Percentiles rank a stretch among this genome's conserved stretches.
Evolutionary conservation across 2,113 vertebrate genomes (phyloP).

Genomic region (Oreamnos americanus): DNA sequence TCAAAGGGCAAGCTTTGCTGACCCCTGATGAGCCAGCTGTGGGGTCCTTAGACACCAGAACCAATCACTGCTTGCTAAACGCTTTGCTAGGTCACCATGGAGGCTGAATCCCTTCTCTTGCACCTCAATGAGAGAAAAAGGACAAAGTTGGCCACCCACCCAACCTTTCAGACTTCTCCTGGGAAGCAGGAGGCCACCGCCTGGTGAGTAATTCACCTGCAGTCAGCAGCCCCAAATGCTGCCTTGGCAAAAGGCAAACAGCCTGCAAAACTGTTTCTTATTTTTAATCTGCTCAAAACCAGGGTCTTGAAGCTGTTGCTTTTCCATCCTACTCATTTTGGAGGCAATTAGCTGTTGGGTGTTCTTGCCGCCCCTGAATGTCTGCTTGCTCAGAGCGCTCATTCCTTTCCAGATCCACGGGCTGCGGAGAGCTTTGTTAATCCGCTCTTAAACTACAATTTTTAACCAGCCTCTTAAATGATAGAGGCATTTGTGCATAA

Average conservation of each 20-base stretch:
- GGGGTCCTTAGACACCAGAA: not conserved
- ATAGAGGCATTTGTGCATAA: slow-evolving; percentile 74
- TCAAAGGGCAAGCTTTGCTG: not conserved
- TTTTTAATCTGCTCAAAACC: slow-evolving; percentile 7
- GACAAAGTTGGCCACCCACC: not conserved
- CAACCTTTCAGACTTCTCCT: not conserved
- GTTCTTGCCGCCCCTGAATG: not conserved
- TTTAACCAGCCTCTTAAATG: slow-evolving; percentile 70
- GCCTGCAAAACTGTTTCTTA: not conserved
- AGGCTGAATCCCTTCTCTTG: not conserved
- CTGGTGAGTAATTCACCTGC: not conserved
- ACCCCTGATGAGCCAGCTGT: rapidly evolving
- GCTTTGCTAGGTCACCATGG: too few relatives aligned
- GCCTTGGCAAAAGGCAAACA: not conserved
- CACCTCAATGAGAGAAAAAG: not conserved
- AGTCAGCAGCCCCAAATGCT: not conserved
- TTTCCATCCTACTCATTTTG: not conserved
- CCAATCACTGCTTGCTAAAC: not conserved
- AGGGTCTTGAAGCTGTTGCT: not conserved
- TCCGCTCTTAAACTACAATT: slow-evolving; percentile 61
- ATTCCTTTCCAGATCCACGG: slow-evolving; percentile 29
- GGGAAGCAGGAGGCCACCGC: not conserved
- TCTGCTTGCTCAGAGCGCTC: not conserved
- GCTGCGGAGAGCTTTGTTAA: slow-evolving; percentile 53
- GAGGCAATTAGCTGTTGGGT: not conserved